Conservation (phyloP, 2,888 invertebrate species). For the Diarsia dahlii region DNA sequence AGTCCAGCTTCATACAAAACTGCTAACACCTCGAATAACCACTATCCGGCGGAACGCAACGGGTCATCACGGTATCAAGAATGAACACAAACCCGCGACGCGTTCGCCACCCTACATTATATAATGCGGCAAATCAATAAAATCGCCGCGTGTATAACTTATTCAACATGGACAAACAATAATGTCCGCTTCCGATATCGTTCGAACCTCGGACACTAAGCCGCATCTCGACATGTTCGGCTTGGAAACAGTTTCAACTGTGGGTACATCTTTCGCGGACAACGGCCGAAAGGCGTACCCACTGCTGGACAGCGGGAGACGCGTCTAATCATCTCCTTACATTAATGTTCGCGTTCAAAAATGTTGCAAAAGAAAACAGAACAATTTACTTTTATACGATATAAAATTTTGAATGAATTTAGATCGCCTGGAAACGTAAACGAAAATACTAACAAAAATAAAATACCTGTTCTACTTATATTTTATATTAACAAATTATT, state of each 20-base stretch:
- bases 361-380: constrained; percentile 78
- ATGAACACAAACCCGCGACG: constrained; percentile 58
- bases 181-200: constrained; percentile 76
- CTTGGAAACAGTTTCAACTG: constrained; percentile 53
- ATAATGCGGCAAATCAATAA: constrained; percentile 89
- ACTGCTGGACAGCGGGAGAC: constrained; percentile 64
- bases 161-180: constrained; percentile 83
- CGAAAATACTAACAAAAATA: constrained; percentile 86
- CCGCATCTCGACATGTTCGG: constrained; percentile 66
- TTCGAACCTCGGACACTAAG: constrained; percentile 67
- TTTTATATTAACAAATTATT: constrained; percentile 88
- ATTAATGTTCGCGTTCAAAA: constrained; percentile 69
- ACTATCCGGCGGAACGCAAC: constrained; percentile 70
- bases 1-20: constrained; percentile 76
- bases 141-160: constrained; percentile 88
- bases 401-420: constrained; percentile 80
- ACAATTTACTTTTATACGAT: constrained; percentile 68
- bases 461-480: constrained; percentile 85
- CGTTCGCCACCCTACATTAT: constrained; percentile 79
- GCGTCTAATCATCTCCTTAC: constrained; percentile 64
- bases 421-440: constrained; percentile 83
- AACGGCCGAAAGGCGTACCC: constrained; percentile 67
- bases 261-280: constrained; percentile 64
- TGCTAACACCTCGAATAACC: constrained; percentile 78
- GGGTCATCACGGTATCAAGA: constrained; percentile 50